These are phyloP conservation scores for Smutsia temminckii DNA, from an alignment of 2,797 vertebrate genomes.

Conservation along the genomic window DNA sequence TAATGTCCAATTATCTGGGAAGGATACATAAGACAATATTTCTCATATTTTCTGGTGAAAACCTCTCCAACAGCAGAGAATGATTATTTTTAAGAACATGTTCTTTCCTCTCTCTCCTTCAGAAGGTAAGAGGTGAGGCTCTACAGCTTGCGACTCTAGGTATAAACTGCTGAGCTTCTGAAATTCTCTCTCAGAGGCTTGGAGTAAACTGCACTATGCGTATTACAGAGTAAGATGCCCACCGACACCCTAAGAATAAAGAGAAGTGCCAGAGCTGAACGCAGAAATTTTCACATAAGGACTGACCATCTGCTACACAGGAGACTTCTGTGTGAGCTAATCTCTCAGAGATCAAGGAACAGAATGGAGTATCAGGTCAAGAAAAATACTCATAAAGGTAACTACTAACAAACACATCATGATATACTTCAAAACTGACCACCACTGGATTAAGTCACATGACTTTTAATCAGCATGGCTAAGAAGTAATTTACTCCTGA, in stretches of 20 bases:
- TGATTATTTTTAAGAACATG: background rate
- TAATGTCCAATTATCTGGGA: background rate
- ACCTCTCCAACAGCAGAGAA: background rate
- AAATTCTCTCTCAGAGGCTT: background rate
- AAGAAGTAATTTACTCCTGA: background rate
- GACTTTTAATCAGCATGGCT: background rate
- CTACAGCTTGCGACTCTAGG: background rate
- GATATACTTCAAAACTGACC: slow-evolving; percentile 4
- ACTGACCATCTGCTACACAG: background rate
- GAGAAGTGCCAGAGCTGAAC: background rate
- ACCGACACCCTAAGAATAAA: background rate
- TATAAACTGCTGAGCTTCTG: background rate
- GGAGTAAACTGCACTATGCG: background rate
- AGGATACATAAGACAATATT: background rate
- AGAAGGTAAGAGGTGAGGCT: background rate
- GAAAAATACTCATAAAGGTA: background rate
- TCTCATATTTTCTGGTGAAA: background rate
- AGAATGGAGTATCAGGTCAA: background rate
- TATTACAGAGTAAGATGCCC: background rate
- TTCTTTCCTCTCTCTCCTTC: background rate
- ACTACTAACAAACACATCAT: background rate
- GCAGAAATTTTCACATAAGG: background rate
- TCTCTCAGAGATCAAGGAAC: background rate
- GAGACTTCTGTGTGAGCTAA: background rate
- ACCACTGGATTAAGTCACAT: background rate